phyloP scores from a whole-genome alignment of 2,113 vertebrate genomes.

The Sceloporus undulatus region DNA sequence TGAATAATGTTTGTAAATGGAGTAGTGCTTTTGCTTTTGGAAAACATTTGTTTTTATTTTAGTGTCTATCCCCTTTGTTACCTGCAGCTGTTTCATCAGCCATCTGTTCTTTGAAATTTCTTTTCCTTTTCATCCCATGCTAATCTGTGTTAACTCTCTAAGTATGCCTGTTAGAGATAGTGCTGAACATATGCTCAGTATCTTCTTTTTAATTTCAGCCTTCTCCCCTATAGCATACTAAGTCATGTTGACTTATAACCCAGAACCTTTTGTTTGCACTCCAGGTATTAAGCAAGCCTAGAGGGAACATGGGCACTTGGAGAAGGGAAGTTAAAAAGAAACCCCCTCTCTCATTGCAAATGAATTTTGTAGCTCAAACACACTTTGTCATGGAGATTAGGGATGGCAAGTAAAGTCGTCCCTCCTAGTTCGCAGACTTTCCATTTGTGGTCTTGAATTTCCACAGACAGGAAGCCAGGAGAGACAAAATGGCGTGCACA shows the following conservation, averaged over 20 bases:
- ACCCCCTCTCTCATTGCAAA: background rate
- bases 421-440: too few relatives aligned
- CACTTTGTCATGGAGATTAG: background rate
- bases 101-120: constrained; percentile 55
- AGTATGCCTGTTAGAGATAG: constrained; percentile 39
- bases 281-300: background rate
- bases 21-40: constrained; percentile 4
- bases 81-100: constrained; percentile 53
- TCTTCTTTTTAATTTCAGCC: constrained; percentile 25
- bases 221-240: background rate
- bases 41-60: constrained; percentile 44
- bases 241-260: background rate
- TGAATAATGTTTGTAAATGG: constrained; percentile 48
- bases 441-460: too few relatives aligned
- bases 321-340: background rate
- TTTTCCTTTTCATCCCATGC: constrained; percentile 52
- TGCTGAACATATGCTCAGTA: constrained; percentile 46
- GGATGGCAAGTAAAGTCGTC: too few relatives aligned
- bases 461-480: too few relatives aligned
- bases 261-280: background rate
- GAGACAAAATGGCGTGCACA: too few relatives aligned
- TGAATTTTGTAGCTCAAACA: background rate
- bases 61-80: constrained; percentile 49
- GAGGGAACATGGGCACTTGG: background rate
- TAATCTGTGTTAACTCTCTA: constrained; percentile 58